phyloP scores from a whole-genome alignment of 2,888 invertebrate species.

The Horisme vitalbata region DNA sequence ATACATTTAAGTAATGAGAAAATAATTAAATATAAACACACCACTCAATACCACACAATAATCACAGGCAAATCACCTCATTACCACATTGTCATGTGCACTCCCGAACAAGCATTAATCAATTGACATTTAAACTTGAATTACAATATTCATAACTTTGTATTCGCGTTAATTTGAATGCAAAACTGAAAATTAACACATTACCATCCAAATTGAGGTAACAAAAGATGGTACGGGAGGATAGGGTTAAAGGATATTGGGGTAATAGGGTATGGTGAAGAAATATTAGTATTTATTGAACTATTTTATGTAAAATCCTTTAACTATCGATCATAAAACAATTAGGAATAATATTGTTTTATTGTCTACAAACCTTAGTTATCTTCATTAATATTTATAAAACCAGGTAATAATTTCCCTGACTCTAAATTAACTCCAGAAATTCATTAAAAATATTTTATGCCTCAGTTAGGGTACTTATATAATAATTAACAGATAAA shows the following conservation, averaged over 20 bases:
- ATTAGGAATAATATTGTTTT: too few relatives aligned
- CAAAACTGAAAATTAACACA: conserved; percentile 78
- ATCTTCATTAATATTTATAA: too few relatives aligned
- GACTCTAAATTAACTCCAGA: too few relatives aligned
- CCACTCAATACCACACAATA: conserved; percentile 22
- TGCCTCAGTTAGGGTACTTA: too few relatives aligned
- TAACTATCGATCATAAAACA: too few relatives aligned
- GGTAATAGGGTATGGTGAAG: conserved; percentile 1
- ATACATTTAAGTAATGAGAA: too few relatives aligned
- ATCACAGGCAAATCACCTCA: conserved; percentile 38
- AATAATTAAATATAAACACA: too few relatives aligned
- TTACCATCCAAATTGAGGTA: conserved; percentile 77
- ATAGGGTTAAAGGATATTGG: conserved; percentile 27
- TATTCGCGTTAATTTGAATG: conserved; percentile 63
- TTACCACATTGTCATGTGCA: conserved; percentile 46
- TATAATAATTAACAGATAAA: too few relatives aligned
- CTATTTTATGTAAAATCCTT: too few relatives aligned
- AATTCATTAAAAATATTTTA: too few relatives aligned
- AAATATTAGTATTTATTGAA: background rate
- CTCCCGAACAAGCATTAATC: conserved; percentile 58
- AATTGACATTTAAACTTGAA: conserved; percentile 60
- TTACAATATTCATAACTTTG: conserved; percentile 73
- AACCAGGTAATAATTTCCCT: too few relatives aligned
- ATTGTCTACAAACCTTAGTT: too few relatives aligned
- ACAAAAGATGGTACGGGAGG: conserved; percentile 61